A percentile compares a stretch with the other conserved stretches of the same genome.
phyloP scores from a whole-genome alignment of 2,888 invertebrate genomes.

The Julus scandinavius region DNA sequence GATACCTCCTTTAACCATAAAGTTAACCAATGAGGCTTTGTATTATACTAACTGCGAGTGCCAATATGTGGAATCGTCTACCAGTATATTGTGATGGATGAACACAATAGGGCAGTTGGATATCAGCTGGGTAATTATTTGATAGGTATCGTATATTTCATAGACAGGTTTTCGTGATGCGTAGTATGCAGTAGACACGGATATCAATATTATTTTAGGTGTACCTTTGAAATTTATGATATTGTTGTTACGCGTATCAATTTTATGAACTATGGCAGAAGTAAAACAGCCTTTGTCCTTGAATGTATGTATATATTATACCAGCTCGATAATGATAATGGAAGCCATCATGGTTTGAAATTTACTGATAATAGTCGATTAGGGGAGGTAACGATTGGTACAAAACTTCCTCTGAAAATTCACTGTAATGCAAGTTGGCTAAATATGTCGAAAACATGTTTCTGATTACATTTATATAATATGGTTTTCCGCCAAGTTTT shows the following conservation, averaged over 20 bases:
- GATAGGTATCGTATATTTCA: background rate
- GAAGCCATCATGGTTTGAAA: background rate
- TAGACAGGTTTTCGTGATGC: background rate
- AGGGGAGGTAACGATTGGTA: no score
- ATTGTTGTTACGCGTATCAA: background rate
- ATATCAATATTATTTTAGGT: conserved; percentile 1
- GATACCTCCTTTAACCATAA: no score
- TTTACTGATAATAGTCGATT: background rate
- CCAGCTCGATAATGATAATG: background rate
- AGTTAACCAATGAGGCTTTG: no score
- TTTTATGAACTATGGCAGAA: background rate
- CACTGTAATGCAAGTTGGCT: no score
- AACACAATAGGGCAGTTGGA: background rate
- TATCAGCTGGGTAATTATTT: background rate
- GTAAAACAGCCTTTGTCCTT: background rate
- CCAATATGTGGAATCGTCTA: no score
- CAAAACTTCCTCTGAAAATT: no score
- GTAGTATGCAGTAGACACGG: background rate
- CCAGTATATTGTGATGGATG: background rate
- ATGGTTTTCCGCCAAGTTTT: no score
- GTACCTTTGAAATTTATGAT: background rate
- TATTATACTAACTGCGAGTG: no score
- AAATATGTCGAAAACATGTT: no score
- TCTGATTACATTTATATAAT: no score
- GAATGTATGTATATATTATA: background rate